Conservation (phyloP, 2,113 vertebrate genomes). For the Vulpes ferrilata region DNA sequence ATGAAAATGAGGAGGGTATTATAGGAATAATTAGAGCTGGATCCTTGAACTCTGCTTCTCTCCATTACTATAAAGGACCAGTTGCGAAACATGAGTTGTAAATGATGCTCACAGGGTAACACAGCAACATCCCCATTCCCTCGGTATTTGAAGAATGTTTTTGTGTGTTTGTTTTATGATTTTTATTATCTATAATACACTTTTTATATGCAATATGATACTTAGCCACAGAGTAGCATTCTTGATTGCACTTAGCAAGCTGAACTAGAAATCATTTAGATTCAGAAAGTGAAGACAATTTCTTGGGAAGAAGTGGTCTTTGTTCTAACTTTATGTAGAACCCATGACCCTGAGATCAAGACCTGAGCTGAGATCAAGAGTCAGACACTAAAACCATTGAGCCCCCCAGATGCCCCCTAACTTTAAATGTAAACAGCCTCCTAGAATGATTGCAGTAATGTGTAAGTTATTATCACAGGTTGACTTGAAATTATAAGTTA, state of each 20-base stretch:
- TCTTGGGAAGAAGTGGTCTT: neutral
- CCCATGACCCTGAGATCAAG: neutral
- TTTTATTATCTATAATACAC: neutral
- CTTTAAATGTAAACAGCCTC: neutral
- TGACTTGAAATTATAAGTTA: constrained; percentile 19
- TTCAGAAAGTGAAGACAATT: neutral
- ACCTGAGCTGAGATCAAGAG: neutral
- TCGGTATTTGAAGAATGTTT: neutral
- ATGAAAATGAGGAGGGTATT: too few relatives aligned
- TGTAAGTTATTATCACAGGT: neutral
- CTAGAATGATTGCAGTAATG: too few relatives aligned
- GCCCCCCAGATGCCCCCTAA: neutral
- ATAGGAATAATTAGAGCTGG: neutral
- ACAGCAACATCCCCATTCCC: neutral
- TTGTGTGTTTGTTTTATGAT: neutral
- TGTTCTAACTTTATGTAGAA: neutral
- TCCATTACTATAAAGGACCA: neutral
- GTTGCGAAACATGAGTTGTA: neutral
- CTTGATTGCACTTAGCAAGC: neutral
- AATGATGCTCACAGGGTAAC: neutral
- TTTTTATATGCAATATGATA: neutral
- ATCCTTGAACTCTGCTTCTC: neutral
- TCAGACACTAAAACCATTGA: neutral
- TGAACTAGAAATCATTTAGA: neutral
- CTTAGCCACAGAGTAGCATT: neutral